Conservation (phyloP, 2,888 invertebrate genomes). For the Dorcus parallelipipedus region DNA sequence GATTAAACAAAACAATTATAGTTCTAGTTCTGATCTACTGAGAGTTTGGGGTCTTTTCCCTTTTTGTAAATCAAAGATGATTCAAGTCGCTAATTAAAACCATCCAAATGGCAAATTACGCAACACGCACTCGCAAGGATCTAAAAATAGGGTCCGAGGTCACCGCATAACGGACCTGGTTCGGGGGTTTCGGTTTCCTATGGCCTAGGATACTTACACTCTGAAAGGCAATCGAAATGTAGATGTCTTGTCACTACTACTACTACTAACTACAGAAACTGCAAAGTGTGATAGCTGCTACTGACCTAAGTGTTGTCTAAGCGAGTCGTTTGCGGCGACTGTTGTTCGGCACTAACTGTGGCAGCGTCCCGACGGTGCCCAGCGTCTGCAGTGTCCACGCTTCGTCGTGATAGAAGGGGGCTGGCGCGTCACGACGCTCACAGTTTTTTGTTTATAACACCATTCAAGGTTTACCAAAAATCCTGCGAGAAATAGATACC, state of each 20-base stretch:
- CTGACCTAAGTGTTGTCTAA: constrained; percentile 43
- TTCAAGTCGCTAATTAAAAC: background rate
- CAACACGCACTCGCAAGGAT: constrained; percentile 4
- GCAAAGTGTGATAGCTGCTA: constrained; percentile 24
- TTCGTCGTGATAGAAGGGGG: constrained; percentile 18
- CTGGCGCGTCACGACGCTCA: constrained; percentile 27
- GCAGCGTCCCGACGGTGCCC: constrained; percentile 32
- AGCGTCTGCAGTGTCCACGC: constrained; percentile 37
- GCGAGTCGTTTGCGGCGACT: constrained; percentile 48
- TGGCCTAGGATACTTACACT: background rate
- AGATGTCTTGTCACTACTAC: background rate
- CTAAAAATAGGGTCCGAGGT: too few species aligned
- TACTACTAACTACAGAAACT: constrained; percentile 7
- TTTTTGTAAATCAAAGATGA: background rate
- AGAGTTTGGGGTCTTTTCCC: background rate
- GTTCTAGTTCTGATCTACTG: too few species aligned
- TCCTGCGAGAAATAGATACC: too few species aligned
- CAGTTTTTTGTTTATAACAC: constrained; percentile 32
- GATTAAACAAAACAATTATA: too few species aligned
- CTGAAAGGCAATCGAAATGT: background rate
- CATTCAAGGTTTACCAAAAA: constrained; percentile 27
- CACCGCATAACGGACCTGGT: too few species aligned
- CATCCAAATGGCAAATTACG: constrained; percentile 5
- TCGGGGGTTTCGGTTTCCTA: background rate
- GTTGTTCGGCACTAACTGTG: constrained; percentile 49